These are phyloP conservation scores for Coremacera marginata DNA, from an alignment of 2,888 invertebrate species.

Conservation along the genomic window DNA sequence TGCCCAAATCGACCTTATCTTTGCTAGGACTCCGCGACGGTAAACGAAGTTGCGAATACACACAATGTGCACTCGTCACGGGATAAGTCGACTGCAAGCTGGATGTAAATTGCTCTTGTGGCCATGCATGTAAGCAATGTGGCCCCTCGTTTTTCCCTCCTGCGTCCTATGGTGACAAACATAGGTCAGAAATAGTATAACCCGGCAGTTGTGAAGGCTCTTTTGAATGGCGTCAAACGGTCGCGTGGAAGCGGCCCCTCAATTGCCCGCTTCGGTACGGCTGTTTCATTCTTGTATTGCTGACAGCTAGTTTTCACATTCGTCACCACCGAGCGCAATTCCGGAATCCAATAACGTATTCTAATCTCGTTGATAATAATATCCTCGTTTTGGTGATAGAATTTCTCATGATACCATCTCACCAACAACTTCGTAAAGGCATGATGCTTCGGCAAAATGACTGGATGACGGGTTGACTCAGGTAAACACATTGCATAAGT, in stretches of 20 bases:
- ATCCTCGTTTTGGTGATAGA: too few relatives aligned
- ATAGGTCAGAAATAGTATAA: conserved; percentile 35
- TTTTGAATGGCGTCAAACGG: conserved; percentile 39
- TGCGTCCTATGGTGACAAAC: conserved; percentile 48
- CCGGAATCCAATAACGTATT: too few relatives aligned
- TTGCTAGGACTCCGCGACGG: conserved; percentile 18
- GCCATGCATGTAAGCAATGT: conserved; percentile 39
- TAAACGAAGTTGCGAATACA: conserved; percentile 38
- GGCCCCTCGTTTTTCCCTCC: conserved; percentile 42
- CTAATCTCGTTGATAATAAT: too few relatives aligned
- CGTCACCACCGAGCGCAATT: neutral
- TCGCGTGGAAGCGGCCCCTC: conserved; percentile 41
- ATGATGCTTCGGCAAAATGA: conserved; percentile 20
- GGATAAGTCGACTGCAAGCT: conserved; percentile 34
- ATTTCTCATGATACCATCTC: neutral
- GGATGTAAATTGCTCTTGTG: conserved; percentile 28
- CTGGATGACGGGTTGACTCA: too few relatives aligned
- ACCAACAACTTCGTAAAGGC: neutral
- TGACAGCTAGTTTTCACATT: neutral
- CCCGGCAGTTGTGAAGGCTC: conserved; percentile 40
- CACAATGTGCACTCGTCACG: conserved; percentile 39
- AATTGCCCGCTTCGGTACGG: conserved; percentile 26
- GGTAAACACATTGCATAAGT: neutral
- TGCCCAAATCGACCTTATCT: conserved; percentile 38
- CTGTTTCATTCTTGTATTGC: conserved; percentile 17